Evolutionary conservation across 2,113 vertebrate species (phyloP).

Genomic region (Ophthalmolycus amberensis): DNA sequence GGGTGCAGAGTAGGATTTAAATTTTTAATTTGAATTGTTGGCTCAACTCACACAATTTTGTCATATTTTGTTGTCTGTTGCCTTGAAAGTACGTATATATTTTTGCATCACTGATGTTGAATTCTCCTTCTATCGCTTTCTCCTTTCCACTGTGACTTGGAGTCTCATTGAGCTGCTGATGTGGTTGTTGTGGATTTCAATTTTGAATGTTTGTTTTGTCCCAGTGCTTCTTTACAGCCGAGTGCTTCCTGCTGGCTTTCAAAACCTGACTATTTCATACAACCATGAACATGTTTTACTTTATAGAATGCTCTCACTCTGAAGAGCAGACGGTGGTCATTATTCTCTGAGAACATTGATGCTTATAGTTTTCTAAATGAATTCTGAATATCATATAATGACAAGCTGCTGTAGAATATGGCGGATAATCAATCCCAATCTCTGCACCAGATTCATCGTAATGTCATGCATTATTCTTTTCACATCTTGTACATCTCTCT

Average conservation of each 20-base stretch:
- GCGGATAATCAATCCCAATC: neutral
- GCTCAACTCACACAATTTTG: too few species aligned
- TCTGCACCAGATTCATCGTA: neutral
- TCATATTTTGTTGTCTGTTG: too few species aligned
- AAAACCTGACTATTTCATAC: neutral
- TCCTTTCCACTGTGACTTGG: too few species aligned
- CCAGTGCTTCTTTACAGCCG: too few species aligned
- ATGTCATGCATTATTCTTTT: neutral
- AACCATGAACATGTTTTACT: neutral
- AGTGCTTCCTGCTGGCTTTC: neutral
- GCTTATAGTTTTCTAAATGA: neutral
- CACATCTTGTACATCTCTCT: neutral
- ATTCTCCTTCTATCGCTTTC: too few species aligned
- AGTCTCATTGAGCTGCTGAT: too few species aligned
- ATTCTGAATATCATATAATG: neutral
- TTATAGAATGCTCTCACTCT: neutral
- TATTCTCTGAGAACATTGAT: neutral
- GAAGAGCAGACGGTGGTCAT: neutral
- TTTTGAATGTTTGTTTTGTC: too few species aligned
- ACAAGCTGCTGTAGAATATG: neutral
- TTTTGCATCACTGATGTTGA: too few species aligned
- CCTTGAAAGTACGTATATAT: too few species aligned
- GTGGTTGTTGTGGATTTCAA: too few species aligned
- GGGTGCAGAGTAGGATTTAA: too few species aligned
- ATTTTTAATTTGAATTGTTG: too few species aligned